A percentile compares a stretch with the other conserved stretches of the same genome.
Evolutionary conservation across 30 jellyfish, hydroid and myxozoan genomes (phyloP).

Genomic region (Turritopsis rubra): DNA sequence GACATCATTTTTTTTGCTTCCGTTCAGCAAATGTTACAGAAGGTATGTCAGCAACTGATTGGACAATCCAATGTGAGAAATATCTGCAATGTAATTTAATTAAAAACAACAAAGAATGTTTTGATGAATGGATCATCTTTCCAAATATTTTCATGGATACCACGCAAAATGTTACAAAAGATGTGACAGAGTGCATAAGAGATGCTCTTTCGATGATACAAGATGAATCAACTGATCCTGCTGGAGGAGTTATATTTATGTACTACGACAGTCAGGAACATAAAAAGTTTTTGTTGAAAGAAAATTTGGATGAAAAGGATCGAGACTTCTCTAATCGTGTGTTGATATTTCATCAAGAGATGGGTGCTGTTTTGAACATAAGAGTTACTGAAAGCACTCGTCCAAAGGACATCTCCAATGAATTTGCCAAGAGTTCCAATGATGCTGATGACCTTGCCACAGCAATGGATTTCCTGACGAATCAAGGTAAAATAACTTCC

Average conservation of each 20-base stretch:
- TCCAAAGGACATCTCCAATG: neutral
- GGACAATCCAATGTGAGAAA: neutral
- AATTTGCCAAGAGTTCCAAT: neutral
- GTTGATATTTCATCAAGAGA: neutral
- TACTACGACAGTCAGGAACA: neutral
- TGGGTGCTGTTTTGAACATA: neutral
- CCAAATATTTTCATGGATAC: neutral
- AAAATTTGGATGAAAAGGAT: neutral
- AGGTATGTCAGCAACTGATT: neutral
- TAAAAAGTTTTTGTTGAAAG: neutral
- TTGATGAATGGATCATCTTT: neutral
- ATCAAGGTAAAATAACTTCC: neutral
- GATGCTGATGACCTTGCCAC: neutral
- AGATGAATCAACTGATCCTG: neutral
- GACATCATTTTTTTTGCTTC: neutral
- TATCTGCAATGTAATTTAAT: neutral
- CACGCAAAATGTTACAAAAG: neutral
- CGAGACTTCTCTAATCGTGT: neutral
- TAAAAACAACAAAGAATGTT: neutral
- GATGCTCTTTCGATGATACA: neutral
- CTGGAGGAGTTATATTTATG: neutral
- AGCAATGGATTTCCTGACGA: neutral
- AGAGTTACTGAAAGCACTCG: neutral
- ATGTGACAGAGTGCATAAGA: neutral
- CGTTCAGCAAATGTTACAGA: neutral